These are phyloP conservation scores for Sphenopsis melanotis DNA, from an alignment of 2,797 vertebrate genomes.

Conservation along the genomic window DNA sequence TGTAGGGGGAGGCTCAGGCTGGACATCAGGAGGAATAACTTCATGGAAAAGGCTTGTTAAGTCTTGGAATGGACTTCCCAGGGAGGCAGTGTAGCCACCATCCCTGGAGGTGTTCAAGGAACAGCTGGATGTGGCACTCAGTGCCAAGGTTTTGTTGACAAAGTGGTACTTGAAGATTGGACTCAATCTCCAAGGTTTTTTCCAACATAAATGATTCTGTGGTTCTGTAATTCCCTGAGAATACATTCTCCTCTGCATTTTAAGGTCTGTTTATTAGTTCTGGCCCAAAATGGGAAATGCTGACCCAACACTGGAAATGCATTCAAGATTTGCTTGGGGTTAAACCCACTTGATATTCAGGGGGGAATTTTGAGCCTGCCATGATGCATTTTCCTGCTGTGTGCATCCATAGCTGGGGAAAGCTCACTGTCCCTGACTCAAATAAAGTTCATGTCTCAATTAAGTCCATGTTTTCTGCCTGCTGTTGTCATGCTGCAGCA, in stretches of 20 bases:
- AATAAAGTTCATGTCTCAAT: background rate
- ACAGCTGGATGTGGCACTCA: background rate
- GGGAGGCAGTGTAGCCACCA: background rate
- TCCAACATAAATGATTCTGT: background rate
- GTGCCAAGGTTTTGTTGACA: background rate
- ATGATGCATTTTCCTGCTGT: background rate
- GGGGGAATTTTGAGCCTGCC: background rate
- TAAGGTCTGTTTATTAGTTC: background rate
- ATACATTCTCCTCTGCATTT: background rate
- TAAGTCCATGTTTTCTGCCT: background rate
- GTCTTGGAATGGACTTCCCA: background rate
- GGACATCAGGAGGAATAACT: background rate
- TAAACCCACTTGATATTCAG: background rate
- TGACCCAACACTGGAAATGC: background rate
- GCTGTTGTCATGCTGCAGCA: background rate
- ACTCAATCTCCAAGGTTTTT: accelerated
- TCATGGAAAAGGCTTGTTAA: too few species aligned
- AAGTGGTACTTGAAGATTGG: background rate
- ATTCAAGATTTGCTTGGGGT: background rate
- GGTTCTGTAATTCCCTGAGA: background rate
- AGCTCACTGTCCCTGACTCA: background rate
- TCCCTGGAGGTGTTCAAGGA: background rate
- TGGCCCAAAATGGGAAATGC: background rate
- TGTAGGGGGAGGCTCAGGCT: background rate
- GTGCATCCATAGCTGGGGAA: background rate